Conservation (phyloP, 2,888 invertebrate genomes). For the Philereme transversata region DNA sequence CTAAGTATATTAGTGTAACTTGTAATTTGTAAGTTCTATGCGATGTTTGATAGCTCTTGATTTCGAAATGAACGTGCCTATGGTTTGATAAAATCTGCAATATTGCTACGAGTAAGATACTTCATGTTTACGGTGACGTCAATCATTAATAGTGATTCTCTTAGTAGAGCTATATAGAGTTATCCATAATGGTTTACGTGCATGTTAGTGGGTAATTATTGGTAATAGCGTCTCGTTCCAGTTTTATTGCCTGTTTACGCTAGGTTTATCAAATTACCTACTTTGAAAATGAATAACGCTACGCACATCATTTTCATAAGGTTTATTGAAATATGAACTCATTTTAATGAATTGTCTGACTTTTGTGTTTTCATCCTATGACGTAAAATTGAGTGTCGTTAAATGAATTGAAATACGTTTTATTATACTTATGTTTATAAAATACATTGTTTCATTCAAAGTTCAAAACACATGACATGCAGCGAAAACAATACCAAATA, state of each 20-base stretch:
- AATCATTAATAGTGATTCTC: constrained; percentile 26
- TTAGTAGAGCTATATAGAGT: neutral
- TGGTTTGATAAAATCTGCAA: constrained; percentile 26
- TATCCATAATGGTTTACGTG: constrained; percentile 11
- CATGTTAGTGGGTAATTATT: constrained; percentile 2
- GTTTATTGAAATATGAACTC: no score
- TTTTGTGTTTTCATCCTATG: no score
- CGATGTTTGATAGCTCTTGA: constrained; percentile 40
- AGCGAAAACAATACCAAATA: constrained; percentile 19
- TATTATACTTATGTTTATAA: constrained; percentile 4
- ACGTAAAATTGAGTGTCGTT: no score
- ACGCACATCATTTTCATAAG: no score
- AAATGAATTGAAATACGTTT: no score
- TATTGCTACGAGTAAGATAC: constrained; percentile 35
- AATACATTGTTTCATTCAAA: constrained; percentile 16
- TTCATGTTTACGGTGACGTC: constrained; percentile 39
- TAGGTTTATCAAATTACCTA: neutral
- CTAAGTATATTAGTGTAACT: neutral
- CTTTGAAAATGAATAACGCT: no score
- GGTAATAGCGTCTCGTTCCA: neutral
- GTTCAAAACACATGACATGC: constrained; percentile 21
- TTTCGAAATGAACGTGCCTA: constrained; percentile 31
- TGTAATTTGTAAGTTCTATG: constrained; percentile 32
- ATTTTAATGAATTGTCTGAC: no score
- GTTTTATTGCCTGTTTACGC: constrained; percentile 2